A percentile compares a stretch with the other conserved stretches of the same genome.
Evolutionary conservation across 1,140 invertebrate species (phyloP).

Genomic region (Radopholus similis): DNA sequence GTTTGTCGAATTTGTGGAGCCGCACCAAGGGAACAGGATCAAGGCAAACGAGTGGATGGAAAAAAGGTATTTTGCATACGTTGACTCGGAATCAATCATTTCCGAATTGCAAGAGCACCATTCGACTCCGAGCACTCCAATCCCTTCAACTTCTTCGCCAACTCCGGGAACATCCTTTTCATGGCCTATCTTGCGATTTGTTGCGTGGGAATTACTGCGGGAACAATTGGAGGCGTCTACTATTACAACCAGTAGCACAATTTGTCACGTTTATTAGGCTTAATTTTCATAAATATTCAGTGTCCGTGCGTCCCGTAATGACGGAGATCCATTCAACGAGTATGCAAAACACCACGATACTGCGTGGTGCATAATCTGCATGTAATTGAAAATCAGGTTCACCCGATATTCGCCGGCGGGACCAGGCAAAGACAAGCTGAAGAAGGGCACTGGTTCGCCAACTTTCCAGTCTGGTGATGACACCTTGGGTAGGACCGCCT

Average conservation of each 20-base stretch:
- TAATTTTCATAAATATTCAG: conserved; percentile 23
- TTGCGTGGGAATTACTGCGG: conserved; percentile 40
- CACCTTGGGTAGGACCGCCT: conserved; percentile 19
- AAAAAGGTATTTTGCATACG: conserved; percentile 19
- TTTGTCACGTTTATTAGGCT: not conserved
- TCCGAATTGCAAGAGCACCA: conserved; percentile 7
- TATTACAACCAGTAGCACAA: conserved; percentile 42
- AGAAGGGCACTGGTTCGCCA: conserved; percentile 20
- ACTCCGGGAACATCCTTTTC: conserved; percentile 26
- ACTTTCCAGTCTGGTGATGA: conserved; percentile 42
- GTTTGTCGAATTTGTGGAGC: conserved; percentile 42
- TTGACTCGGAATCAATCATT: not conserved
- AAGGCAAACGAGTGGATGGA: conserved; percentile 34
- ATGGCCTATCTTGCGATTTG: conserved; percentile 48
- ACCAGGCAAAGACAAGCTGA: conserved; percentile 24
- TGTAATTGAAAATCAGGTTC: no score
- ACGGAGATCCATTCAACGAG: conserved; percentile 38
- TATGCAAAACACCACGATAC: no score
- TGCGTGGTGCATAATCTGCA: no score
- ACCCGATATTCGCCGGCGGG: conserved; percentile 38
- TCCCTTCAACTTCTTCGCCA: conserved; percentile 16
- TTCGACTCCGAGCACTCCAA: not conserved
- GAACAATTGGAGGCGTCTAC: conserved; percentile 44
- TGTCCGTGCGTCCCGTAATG: conserved; percentile 11
- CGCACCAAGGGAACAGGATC: not conserved